Evolutionary conservation across 2,113 vertebrate species (phyloP), one percentile per base, ranked within the genome.

Genomic region (Cephalopterus ornatus): DNA sequence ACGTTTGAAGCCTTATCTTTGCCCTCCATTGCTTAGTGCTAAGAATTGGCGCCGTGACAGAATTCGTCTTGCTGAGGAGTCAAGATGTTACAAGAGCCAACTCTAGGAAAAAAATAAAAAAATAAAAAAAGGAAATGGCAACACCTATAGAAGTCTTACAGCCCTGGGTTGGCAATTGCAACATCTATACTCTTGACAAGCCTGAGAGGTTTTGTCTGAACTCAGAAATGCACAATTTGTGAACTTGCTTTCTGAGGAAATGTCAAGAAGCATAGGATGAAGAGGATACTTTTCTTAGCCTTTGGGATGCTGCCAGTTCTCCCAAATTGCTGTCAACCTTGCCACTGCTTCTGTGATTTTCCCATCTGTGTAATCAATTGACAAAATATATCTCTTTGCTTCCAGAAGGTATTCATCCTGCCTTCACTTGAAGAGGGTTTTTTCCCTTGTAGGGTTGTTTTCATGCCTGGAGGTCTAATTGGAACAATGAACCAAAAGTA

Each of bases 1-100:
- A 89, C 5, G 42, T 93, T 92, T 95, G 93, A 97, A 96, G 92
- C 65, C 92, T 94, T 90, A 89, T 92, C 86, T 94, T 85, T 95
- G 93, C 82, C 85, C 76, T 89, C 77, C 80, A 52, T 89, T 89
- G 94, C 91, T 75, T 95, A 24, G 88, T 71, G 79, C 75, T 82
- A 85, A 92, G 82, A 81, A 76, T 24, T 94, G 89, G 92, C 78
- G 39, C 62, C 55, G 62, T 91, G 82, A 94, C 94, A 93, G 92
- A 95, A 97, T 90, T 89, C 49, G 53, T 95, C 82, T 93, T 73
- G 65, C 78, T 94, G 66, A 56, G 76, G 75, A 95, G 92, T 94
- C 87, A 93, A 90, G 85, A 92, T 70, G 37, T 68, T 95, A 81
- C 33, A 85, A 78, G 84, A 80, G 33, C 39, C 63, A 82, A 79